These are phyloP conservation scores for Diuraphis noxia DNA, from an alignment of 1,140 invertebrate genomes.

Conservation along the genomic window DNA sequence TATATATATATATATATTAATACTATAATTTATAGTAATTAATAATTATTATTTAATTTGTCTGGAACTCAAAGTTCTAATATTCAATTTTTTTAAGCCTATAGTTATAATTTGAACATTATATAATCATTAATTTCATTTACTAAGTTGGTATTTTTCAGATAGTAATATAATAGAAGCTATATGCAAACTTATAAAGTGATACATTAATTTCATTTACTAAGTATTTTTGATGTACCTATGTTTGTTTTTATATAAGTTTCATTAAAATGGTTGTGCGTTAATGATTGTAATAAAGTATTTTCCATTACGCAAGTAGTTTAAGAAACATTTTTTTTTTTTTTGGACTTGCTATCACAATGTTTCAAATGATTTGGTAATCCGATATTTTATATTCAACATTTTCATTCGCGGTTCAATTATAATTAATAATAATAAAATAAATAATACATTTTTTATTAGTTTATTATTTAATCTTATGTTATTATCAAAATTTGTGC, in stretches of 20 bases:
- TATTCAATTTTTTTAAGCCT: background rate
- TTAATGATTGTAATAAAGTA: background rate
- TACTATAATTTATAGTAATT: background rate
- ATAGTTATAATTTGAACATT: background rate
- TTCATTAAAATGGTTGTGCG: background rate
- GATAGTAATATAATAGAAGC: no score
- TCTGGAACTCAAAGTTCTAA: constrained; percentile 15
- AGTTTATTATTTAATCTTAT: background rate
- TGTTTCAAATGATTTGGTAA: no score
- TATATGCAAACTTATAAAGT: no score
- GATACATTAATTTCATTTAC: no score
- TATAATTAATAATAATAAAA: no score
- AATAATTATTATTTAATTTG: constrained; percentile 13
- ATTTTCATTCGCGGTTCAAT: background rate
- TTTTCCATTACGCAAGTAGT: background rate
- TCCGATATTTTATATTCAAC: background rate
- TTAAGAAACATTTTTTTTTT: background rate
- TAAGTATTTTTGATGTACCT: background rate
- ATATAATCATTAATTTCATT: background rate
- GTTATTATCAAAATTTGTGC: background rate
- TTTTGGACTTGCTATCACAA: background rate
- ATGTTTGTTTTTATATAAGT: background rate
- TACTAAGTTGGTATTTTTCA: no score
- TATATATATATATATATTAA: background rate
- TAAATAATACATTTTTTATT: no score